These are phyloP conservation scores for Polyodon spathula DNA, from an alignment of 2,113 vertebrate species.

Conservation along the genomic window DNA sequence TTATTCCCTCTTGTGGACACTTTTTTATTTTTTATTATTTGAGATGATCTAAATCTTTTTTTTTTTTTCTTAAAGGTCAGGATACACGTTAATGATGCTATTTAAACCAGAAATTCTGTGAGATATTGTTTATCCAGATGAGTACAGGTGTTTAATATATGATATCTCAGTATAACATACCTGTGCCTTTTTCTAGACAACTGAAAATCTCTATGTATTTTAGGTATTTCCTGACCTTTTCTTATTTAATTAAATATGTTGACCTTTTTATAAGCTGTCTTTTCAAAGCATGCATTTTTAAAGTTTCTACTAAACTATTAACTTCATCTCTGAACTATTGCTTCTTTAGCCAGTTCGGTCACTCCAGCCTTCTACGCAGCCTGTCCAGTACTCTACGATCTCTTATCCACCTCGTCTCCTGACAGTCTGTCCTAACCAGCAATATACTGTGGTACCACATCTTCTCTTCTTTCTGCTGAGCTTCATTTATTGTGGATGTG, in stretches of 20 bases:
- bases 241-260: not conserved
- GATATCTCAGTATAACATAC: too few relatives aligned
- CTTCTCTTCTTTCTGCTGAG: conserved; percentile 44
- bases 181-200: too few relatives aligned
- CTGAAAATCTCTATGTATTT: not conserved
- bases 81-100: too few relatives aligned
- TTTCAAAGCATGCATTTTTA: not conserved
- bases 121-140: too few relatives aligned
- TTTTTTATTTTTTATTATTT: too few relatives aligned
- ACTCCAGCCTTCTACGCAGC: conserved; percentile 84
- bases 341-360: conserved; percentile 72
- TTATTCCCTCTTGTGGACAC: too few relatives aligned
- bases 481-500: conserved; percentile 14
- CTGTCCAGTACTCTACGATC: conserved; percentile 77
- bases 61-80: too few relatives aligned
- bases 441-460: conserved; percentile 82
- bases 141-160: too few relatives aligned
- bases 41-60: too few relatives aligned
- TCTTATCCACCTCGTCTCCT: conserved; percentile 88
- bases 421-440: conserved; percentile 86
- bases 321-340: conserved; percentile 56
- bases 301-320: conserved; percentile 45
- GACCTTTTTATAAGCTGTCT: not conserved
- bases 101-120: too few relatives aligned
- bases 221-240: not conserved